phyloP scores from a whole-genome alignment of 2,888 invertebrate genomes.

The Drosophila peninsularis region DNA sequence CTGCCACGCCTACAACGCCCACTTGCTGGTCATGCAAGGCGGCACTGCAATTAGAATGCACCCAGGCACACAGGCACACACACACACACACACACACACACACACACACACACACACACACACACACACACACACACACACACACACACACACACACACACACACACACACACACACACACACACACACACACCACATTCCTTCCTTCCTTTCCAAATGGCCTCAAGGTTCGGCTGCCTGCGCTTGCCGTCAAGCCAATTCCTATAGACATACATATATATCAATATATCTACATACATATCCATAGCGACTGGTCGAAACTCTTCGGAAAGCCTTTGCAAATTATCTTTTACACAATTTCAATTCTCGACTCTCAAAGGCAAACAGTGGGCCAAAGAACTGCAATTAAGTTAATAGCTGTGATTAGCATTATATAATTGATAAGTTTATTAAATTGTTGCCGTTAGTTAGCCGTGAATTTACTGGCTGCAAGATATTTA shows the following conservation, averaged over 20 bases:
- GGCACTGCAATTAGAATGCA: slow-evolving; percentile 73
- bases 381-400: slow-evolving; percentile 8
- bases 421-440: slow-evolving; percentile 20
- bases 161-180: no score
- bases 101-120: no score
- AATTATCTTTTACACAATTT: slow-evolving; percentile 26
- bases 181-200: no score
- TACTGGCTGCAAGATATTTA: not conserved
- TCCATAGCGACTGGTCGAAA: not conserved
- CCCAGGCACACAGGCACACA: slow-evolving; percentile 59
- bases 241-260: slow-evolving; percentile 31
- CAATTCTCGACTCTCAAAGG: not conserved
- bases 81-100: no score
- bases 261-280: slow-evolving; percentile 10
- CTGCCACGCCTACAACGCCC: slow-evolving; percentile 8
- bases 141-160: no score
- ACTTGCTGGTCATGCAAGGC: slow-evolving; percentile 54
- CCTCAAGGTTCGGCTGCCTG: slow-evolving; percentile 48
- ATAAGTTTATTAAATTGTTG: slow-evolving; percentile 1
- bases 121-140: no score
- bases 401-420: slow-evolving; percentile 15
- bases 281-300: not conserved
- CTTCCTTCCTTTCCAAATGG: slow-evolving; percentile 51
- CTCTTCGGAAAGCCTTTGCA: slow-evolving; percentile 8
- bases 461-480: not conserved